These are phyloP conservation scores for Pteromalus puparum DNA, from an alignment of 1,140 invertebrate species.

Conservation along the genomic window DNA sequence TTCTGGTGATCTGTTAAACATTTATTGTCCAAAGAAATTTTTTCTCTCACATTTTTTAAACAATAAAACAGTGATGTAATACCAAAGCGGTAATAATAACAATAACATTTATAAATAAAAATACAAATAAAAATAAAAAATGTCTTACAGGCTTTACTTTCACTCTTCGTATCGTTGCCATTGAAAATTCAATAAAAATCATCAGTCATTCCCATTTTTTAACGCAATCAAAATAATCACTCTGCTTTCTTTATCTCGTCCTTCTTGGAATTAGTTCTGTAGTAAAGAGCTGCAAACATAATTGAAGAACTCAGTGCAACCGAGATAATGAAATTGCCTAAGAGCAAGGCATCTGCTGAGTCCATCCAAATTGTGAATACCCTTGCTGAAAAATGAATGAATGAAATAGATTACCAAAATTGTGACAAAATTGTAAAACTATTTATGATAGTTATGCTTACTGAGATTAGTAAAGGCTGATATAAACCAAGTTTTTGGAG, in stretches of 20 bases:
- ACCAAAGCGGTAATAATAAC: constrained; percentile 48
- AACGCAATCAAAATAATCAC: background rate
- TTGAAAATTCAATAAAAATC: background rate
- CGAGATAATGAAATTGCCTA: constrained; percentile 73
- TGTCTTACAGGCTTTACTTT: background rate
- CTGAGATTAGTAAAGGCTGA: constrained; percentile 82
- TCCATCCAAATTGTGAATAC: constrained; percentile 76
- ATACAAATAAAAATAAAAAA: constrained; percentile 44
- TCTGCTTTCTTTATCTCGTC: constrained; percentile 56
- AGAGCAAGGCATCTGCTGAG: constrained; percentile 72
- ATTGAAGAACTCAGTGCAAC: constrained; percentile 70
- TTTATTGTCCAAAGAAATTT: constrained; percentile 49
- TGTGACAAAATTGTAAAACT: background rate
- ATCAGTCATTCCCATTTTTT: background rate
- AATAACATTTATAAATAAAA: constrained; percentile 46
- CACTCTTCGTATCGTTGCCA: background rate
- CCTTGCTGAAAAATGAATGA: constrained; percentile 68
- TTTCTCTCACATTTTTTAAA: constrained; percentile 44
- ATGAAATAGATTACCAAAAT: background rate
- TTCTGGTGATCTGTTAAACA: background rate
- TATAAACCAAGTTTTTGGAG: constrained; percentile 81
- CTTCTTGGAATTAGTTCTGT: constrained; percentile 60
- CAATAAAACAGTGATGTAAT: constrained; percentile 49
- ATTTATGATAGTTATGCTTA: constrained; percentile 71
- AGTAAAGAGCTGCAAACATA: constrained; percentile 69